Base-by-base conservation (phyloP, 2,888 invertebrate species). In the Sericinus montela region DNA sequence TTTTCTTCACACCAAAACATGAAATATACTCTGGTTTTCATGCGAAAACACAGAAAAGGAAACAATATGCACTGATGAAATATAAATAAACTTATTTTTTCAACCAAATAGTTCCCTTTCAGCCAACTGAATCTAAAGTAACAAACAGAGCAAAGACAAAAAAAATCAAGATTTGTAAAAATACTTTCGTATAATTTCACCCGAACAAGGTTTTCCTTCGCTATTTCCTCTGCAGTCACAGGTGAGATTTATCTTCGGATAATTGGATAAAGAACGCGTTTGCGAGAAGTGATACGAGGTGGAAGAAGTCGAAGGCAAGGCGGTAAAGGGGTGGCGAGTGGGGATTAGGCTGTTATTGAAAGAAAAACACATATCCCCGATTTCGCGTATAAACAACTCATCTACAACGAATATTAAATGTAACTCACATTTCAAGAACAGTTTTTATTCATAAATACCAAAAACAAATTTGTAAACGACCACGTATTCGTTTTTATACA, bases 171-270 rank as follows among this genome's bases (percentile, higher is more conserved):
- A 73, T 80, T 75, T 75, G 72, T 69, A 69, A 74, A 80, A 79
- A 76, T 75, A 79, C 48, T 52, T 53, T 52, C 51, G 51, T 58
- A 61, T 81, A 79, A 80, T 74, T 75, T 78, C 72, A 60, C 64
- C 62, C 62, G 65, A 71, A 74, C 65, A 77, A 75, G 68, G 72
- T 73, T 83, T 78, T 72, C 78, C 67, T 76, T 63, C 71, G 77
- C 72, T 75, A 80, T 82, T 81, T 79, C 81, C 80, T 71, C 75
- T 65, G 75, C 80, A 86, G 88, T 84, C 85, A 77, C 89, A 89
- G 89, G 89, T 89, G 89, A 87, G 84, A 89, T 86, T 87, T 88
- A 88, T 88, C 84, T 86, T 72, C 80, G 79, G 80, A 82, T 89
- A 89, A 89, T 89, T 89, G 89, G 88, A 87, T 89, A 85, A 86